Conservation (phyloP, 1,140 invertebrate species). For the Steinernema khuongi region DNA sequence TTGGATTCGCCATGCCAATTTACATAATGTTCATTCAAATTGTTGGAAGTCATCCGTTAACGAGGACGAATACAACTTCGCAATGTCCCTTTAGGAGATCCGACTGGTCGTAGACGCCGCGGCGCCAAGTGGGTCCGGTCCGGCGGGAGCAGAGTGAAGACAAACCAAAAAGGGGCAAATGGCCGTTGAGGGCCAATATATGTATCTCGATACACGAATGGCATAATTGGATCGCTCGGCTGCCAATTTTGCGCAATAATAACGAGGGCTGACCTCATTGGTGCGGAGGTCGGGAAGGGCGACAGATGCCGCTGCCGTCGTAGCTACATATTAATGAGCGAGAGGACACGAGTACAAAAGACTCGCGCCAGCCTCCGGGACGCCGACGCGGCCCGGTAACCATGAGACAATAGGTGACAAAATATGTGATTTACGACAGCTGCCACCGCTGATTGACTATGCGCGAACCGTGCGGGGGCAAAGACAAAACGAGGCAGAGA, state of each 20-base stretch:
- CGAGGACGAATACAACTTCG: constrained; percentile 6
- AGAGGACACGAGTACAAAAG: neutral
- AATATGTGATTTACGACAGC: neutral
- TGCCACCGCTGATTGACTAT: neutral
- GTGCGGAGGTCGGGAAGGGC: constrained; percentile 1
- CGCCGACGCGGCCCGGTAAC: neutral
- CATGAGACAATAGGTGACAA: neutral
- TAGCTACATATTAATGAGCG: neutral
- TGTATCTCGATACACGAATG: constrained; percentile 3
- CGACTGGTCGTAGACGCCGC: too few species aligned
- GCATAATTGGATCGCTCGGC: constrained; percentile 12
- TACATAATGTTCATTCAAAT: constrained; percentile 9
- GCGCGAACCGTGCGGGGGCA: neutral
- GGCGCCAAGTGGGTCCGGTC: neutral
- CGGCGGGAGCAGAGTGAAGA: neutral
- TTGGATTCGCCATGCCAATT: constrained; percentile 15
- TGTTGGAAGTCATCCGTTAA: constrained; percentile 15
- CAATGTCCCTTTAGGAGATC: neutral
- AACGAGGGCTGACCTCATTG: constrained; percentile 12
- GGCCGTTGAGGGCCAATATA: constrained; percentile 10
- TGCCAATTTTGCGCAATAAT: constrained; percentile 17
- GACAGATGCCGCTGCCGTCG: constrained; percentile 6
- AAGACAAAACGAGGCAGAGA: neutral
- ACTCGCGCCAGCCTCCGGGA: neutral
- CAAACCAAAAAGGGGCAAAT: neutral